These are phyloP conservation scores for Alethe diademata DNA, from an alignment of 2,113 vertebrate genomes.

Conservation along the genomic window DNA sequence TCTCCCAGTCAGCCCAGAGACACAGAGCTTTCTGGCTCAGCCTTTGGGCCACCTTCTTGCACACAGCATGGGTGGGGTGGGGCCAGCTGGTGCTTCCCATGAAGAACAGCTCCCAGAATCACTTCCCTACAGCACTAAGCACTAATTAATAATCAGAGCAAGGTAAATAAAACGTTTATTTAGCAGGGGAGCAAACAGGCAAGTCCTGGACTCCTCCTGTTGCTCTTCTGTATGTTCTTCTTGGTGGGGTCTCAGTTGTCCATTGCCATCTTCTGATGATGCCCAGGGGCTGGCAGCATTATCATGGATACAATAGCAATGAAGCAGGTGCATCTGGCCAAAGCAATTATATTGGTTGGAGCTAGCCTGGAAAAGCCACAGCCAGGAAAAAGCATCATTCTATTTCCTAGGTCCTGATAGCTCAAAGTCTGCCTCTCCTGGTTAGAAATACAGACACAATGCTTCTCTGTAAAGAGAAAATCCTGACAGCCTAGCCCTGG, in stretches of 20 bases:
- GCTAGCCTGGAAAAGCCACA: neutral
- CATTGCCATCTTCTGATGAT: neutral
- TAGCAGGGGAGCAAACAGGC: neutral
- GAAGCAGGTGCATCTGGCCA: neutral
- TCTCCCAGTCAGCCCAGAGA: neutral
- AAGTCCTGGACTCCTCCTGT: neutral
- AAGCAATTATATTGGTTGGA: neutral
- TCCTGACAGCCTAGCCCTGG: neutral
- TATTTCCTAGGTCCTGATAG: neutral
- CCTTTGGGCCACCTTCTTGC: neutral
- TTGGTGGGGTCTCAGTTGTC: neutral
- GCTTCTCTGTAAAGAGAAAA: neutral
- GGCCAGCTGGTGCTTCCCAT: neutral
- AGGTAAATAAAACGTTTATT: too few species aligned
- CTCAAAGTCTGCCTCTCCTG: neutral
- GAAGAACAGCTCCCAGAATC: neutral
- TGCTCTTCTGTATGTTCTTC: neutral
- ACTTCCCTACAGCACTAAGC: neutral
- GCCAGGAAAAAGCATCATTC: neutral
- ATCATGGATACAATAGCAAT: rapidly evolving
- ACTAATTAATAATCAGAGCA: too few species aligned
- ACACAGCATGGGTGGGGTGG: neutral
- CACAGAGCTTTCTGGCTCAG: neutral
- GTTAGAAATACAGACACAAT: neutral
- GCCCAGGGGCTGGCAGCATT: neutral